Base-by-base conservation (phyloP, 2,888 invertebrate species). In the Drosophila mulleri region DNA sequence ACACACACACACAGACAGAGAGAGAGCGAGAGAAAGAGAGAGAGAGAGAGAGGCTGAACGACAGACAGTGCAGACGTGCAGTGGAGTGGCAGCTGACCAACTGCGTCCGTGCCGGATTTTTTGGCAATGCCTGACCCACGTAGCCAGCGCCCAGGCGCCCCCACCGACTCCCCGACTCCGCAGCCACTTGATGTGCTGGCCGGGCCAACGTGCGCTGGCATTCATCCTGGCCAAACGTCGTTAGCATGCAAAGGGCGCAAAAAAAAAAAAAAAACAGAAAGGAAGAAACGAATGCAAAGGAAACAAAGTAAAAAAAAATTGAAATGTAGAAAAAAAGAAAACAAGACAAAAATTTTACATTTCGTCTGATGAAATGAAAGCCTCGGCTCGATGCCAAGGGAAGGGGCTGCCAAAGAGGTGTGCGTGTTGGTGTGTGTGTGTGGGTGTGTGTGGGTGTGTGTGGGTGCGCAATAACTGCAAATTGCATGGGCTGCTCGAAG, bases 401-500 rank as follows among this genome's bases (percentile, higher is more conserved):
- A 11, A 5, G 23, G 41, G 8, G 41, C 16, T 5, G 39, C 20
- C 53, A 39, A 52, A 41, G 58, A 20, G 35, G 23, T 11, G 23
- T 39, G 41, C 3, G 18, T n/a, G 37, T 16, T 7, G 1, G 61
- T 29, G 9, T 52, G 32, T 42, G 45, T 42, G 18, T 29, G 35
- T 35, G 50, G 26, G 50, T 64, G 74, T 67, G 82, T 70, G 60
- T 80, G n/a, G n/a, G n/a, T n/a, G 74, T 67, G 82, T 70, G 61
- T 80, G 86, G 74, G 76, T 69, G 78, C 66, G 89, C 82, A 86
- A 86, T 88, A 86, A 89, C 90, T 86, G 85, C 85, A 86, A 86
- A 86, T 86, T 86, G 85, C 85, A 86, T 89, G 85, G 85, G 85
- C 90, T 90, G 85, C 90, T 89, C 89, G 88, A 72, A 82, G 68